Base-by-base conservation (phyloP, 2,797 vertebrate species). In the Urocyon cinereoargenteus region DNA sequence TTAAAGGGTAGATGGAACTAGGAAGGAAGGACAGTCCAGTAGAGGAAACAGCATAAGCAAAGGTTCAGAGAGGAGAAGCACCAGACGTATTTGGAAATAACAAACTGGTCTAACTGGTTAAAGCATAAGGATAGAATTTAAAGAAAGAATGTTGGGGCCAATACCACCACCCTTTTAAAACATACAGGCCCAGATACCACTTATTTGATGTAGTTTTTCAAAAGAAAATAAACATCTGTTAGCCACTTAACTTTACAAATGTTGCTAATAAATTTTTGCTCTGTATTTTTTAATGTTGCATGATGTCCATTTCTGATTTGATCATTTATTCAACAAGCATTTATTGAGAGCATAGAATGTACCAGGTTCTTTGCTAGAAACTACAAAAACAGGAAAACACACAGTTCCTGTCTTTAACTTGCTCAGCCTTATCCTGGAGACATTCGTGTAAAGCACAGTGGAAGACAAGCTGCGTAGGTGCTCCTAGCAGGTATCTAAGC, bases 241-340 rank as follows among this genome's bases (percentile, higher is more conserved):
- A 97, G 79, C 64, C n/a, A 49, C 59, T 85, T 93, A 55, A 72
- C 12, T 96, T 91, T 66, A 62, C 93, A 90, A 95, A 83, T 84
- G 19, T 28, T 85, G 12, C 83, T 97, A 92, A 77, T 82, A 66
- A 87, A 83, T 51, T 1, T 19, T 95, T 94, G 28, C 82, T 93
- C 24, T 79, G 4, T 91, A 36, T 93, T 96, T 94, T 91, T 82
- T 6, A 45, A 0, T 88, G 45, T 85, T 91, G 53, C 8, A 3
- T 94, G 15, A 57, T 94, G 15, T 64, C 36, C 31, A 51, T 86
- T 57, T 93, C 85, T 87, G 36, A 45, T 88, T 92, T 97, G 51
- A 55, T 90, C 16, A 82, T 86, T 97, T 93, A 72, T 51, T 95
- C 57, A 92, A 4, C 24, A 59, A 70, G n/a, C 51, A 49, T 84